A percentile compares a stretch with the other conserved stretches of the same genome.
phyloP scores from a whole-genome alignment of 2,888 invertebrate genomes.

The Stegana nigrithorax region DNA sequence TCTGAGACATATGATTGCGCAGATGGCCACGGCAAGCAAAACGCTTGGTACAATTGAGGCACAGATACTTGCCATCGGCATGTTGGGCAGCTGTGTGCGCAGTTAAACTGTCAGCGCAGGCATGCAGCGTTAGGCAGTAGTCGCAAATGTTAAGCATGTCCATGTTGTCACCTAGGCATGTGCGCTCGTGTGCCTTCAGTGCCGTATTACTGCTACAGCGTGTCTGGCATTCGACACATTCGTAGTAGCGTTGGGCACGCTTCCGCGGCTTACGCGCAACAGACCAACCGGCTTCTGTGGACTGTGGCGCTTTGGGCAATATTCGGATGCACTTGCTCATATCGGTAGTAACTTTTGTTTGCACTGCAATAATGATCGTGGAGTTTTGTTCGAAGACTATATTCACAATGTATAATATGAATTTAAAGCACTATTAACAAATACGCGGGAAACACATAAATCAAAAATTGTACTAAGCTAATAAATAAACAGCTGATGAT shows the following conservation, averaged over 20 bases:
- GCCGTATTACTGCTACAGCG: background rate
- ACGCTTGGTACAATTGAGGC: background rate
- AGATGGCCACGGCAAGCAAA: background rate
- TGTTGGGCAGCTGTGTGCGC: background rate
- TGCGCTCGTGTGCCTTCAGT: background rate
- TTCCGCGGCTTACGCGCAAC: too few species aligned
- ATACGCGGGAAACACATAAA: too few species aligned
- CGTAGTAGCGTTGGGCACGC: background rate
- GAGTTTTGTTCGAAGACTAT: too few species aligned
- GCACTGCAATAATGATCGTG: too few species aligned
- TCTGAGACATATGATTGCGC: background rate
- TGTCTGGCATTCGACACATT: background rate
- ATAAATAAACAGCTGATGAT: too few species aligned
- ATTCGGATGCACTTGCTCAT: too few species aligned
- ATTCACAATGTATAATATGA: too few species aligned
- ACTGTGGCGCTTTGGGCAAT: too few species aligned
- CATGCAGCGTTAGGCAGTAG: background rate
- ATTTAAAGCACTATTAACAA: too few species aligned
- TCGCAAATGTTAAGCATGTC: background rate
- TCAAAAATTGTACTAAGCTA: too few species aligned
- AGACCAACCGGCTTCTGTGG: too few species aligned
- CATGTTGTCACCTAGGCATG: background rate
- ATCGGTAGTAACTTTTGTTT: too few species aligned
- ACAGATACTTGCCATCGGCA: background rate
- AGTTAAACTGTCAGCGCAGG: conserved; percentile 7